Percentiles rank a stretch among this genome's conserved stretches.
Conservation (phyloP, 2,888 invertebrate species). For the Lapara coniferarum region DNA sequence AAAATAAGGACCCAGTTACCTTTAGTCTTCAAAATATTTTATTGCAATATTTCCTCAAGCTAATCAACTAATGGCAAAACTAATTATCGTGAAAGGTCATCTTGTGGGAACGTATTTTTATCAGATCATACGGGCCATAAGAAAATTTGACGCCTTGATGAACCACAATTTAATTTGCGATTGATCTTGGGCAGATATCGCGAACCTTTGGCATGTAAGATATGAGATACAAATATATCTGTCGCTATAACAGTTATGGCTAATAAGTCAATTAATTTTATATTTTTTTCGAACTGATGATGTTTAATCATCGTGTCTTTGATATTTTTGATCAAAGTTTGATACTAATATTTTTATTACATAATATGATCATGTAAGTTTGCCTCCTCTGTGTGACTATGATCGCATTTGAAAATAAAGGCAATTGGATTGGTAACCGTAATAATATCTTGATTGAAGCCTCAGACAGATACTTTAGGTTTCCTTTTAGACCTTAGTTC, state of each 20-base stretch:
- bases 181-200: conserved; percentile 1
- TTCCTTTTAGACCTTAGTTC: background rate
- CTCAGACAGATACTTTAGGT: background rate
- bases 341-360: too few relatives aligned
- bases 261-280: too few relatives aligned
- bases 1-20: too few relatives aligned
- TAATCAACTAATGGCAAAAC: background rate
- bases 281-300: too few relatives aligned
- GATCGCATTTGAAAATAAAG: too few relatives aligned
- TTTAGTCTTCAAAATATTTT: background rate
- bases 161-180: conserved; percentile 21
- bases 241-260: too few relatives aligned
- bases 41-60: background rate
- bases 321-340: too few relatives aligned
- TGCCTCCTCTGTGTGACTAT: too few relatives aligned
- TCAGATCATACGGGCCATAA: conserved; percentile 14
- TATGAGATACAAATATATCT: background rate
- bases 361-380: too few relatives aligned
- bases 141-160: conserved; percentile 24
- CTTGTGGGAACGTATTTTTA: background rate
- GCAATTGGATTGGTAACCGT: too few relatives aligned
- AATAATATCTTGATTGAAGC: background rate
- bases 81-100: background rate
- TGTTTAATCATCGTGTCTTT: too few relatives aligned
- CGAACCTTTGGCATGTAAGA: background rate